phyloP scores from a whole-genome alignment of 2,888 invertebrate species.

The Pachycephus smyrnensis region DNA sequence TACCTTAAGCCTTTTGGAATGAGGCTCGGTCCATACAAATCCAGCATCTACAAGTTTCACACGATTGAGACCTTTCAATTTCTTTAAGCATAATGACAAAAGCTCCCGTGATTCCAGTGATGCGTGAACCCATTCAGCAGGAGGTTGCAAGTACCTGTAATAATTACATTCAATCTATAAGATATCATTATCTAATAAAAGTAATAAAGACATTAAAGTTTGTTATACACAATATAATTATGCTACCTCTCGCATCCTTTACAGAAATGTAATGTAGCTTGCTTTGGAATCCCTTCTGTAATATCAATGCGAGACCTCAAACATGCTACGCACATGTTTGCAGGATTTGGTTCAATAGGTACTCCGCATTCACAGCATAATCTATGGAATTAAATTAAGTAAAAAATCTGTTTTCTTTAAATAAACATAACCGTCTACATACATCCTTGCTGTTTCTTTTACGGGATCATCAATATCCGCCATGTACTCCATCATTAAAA shows the following conservation, averaged over 20 bases:
- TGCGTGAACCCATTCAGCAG: conserved; percentile 87
- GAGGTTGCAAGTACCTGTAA: conserved; percentile 87
- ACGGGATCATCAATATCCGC: not conserved
- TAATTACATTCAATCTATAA: not conserved
- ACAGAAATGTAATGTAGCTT: conserved; percentile 90
- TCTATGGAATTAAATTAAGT: conserved; percentile 62
- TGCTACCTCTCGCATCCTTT: conserved; percentile 88
- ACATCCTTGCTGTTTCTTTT: conserved; percentile 1
- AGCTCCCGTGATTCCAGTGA: conserved; percentile 92
- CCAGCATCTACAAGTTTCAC: conserved; percentile 95
- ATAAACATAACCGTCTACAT: not conserved
- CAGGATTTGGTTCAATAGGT: conserved; percentile 92
- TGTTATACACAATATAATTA: not conserved
- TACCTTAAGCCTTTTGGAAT: conserved; percentile 96
- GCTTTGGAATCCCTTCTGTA: conserved; percentile 95
- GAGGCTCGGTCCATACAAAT: conserved; percentile 99
- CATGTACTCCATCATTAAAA: conserved; percentile 4
- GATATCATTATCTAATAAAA: not conserved
- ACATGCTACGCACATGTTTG: conserved; percentile 98
- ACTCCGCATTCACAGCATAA: conserved; percentile 96
- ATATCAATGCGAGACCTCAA: conserved; percentile 93
- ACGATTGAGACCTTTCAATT: conserved; percentile 87
- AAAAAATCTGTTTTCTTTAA: not conserved
- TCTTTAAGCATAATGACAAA: conserved; percentile 90
- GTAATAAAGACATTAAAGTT: not conserved